Evolutionary conservation across 2,797 vertebrate genomes (phyloP).

Genomic region (Sebastes itinus): DNA sequence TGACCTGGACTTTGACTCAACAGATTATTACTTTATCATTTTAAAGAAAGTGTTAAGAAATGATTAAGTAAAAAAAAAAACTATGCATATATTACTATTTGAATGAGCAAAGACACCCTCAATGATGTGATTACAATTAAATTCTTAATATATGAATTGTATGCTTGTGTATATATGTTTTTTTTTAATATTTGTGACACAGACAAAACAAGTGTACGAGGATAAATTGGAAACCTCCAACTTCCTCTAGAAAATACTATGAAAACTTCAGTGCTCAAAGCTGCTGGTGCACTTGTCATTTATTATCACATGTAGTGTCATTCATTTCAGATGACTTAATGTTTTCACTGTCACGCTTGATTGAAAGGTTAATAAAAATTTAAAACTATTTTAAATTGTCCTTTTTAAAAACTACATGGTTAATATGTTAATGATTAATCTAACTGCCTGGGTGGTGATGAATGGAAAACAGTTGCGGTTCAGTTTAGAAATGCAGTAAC

Average conservation of each 20-base stretch:
- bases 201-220: background rate
- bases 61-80: too few relatives aligned
- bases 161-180: background rate
- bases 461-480: background rate
- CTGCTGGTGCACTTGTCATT: background rate
- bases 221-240: background rate
- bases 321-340: background rate
- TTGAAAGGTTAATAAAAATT: background rate
- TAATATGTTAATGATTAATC: background rate
- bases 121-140: slow-evolving; percentile 3
- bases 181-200: background rate
- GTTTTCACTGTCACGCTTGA: background rate
- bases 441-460: background rate
- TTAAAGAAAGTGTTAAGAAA: background rate
- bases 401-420: background rate
- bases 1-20: background rate
- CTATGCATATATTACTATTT: slow-evolving; percentile 8
- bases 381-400: background rate
- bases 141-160: slow-evolving; percentile 25
- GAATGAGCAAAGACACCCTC: background rate
- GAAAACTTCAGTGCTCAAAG: background rate
- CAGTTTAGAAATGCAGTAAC: slow-evolving; percentile 2
- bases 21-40: background rate
- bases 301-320: background rate
- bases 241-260: background rate